Conservation (phyloP, 2,888 invertebrate species). For the Gymnocheta viridis region DNA sequence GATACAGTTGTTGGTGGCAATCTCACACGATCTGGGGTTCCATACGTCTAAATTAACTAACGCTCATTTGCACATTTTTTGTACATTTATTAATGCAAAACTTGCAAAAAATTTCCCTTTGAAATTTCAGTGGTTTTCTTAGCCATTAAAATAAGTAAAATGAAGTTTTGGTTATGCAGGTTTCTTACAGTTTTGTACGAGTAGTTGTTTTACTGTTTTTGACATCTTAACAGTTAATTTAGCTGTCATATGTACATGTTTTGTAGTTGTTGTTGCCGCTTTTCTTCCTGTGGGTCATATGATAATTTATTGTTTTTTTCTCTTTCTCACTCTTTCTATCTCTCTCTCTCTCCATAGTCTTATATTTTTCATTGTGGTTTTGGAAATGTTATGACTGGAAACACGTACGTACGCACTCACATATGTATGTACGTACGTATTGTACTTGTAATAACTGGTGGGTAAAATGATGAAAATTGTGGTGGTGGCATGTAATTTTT, state of each 20-base stretch:
- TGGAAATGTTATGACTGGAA: slow-evolving; percentile 41
- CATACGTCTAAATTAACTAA: not conserved
- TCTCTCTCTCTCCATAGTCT: not conserved
- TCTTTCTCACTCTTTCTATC: no score
- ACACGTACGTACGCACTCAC: slow-evolving; percentile 1
- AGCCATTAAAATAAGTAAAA: not conserved
- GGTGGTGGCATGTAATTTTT: slow-evolving; percentile 47
- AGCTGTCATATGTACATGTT: slow-evolving; percentile 61
- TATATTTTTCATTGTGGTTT: slow-evolving; percentile 44
- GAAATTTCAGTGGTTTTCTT: slow-evolving; percentile 21
- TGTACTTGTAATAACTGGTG: slow-evolving; percentile 11
- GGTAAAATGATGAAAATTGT: slow-evolving; percentile 17
- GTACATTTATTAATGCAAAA: not conserved
- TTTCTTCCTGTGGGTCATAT: slow-evolving; percentile 57
- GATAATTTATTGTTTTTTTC: slow-evolving; percentile 45
- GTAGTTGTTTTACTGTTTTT: slow-evolving; percentile 61
- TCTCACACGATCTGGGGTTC: not conserved
- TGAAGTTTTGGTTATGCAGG: not conserved
- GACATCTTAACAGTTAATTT: slow-evolving; percentile 71
- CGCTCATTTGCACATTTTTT: not conserved
- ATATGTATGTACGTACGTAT: not conserved
- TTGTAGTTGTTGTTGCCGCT: slow-evolving; percentile 4
- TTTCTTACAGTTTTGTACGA: slow-evolving; percentile 26
- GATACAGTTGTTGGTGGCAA: no score
- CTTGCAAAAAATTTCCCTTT: slow-evolving; percentile 17